Evolutionary conservation across 2,888 invertebrate genomes (phyloP), one percentile per base, ranked within the genome.

Genomic region (Bhutanitis thaidina): DNA sequence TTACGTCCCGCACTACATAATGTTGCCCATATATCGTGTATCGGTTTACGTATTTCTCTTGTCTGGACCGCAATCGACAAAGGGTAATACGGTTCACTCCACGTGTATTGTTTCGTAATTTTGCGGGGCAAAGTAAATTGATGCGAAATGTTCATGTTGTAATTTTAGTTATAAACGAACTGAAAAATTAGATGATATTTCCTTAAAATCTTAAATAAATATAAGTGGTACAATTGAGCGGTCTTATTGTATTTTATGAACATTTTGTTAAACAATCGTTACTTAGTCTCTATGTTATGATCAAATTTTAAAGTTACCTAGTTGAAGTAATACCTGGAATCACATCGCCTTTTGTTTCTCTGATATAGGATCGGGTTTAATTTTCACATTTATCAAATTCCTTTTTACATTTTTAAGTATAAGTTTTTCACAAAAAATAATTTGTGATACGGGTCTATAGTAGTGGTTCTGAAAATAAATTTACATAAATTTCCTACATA

Each of bases 31-130:
- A 52, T 46, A 52, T 52, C 46, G 41, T 40, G 51, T 37, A 52
- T 52, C 46, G 51, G 51, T 52, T 52, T 46, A 41, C 51, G 50
- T 45, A 51, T 51, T 52, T 46, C 52, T 52, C 52, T 52, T 43
- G 52, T 43, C 34, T 43, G 52, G 47, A 52, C 52, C 52, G 47
- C 47, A 52, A 52, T 52, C 52, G 43, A 48, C 47, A 48, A 52
- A 52, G 47, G 52, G 47, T 47, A 52, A 46, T 37, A 52, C 51
- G 51, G 46, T 52, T 52, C 51, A 52, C 46, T 52, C 51, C 51
- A 43, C 41, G 51, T 52, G 51, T 52, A 52, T 43, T 52, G 51
- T 52, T 52, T 46, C 46, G 51, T 46, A 46, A 46, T 52, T 46
- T 46, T 37, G 41, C 37, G 7, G 35, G 29, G 41, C 25, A 46